Base-by-base conservation (phyloP, 1,140 invertebrate species). In the Phthorimaea operculella region DNA sequence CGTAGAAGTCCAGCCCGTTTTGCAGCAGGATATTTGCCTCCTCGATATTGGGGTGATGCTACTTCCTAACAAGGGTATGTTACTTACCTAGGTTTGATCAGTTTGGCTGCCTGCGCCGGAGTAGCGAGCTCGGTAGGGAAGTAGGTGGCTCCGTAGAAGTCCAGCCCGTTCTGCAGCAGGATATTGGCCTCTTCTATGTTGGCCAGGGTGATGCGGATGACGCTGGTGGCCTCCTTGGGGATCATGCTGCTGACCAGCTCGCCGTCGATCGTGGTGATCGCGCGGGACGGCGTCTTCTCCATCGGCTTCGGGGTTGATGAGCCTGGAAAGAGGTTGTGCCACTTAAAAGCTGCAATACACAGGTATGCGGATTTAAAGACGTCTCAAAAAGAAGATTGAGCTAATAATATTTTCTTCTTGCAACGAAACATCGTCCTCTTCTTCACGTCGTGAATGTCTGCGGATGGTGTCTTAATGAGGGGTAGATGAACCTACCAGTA, bases 131-230 rank as follows among this genome's bases (percentile, higher is more conserved):
- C 93, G 6, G 92, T 93, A 28, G 93, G 93, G 83, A 94, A 94
- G 86, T 91, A 94, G 2, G 93, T 94, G 45, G 93, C 92, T 21
- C 92, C 93, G 70, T 93, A 94, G 87, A 94, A 94, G 80, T 94
- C 93, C 47, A 94, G 86, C 11, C 93, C 93, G 67, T 93, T 92
- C 77, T 93, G 92, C 47, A 94, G 85, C 34, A 94, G 83, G 67
- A 90, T 90, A 71, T 93, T 93, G 65, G 90, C 92, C 79, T 94
- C 93, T 58, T 94, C 93, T 49, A 94, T 88, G 48, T 90, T 93
- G 17, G 92, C 93, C 53, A 94, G 85, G 9, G 93, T 94, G 48
- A 94, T 88, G 57, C 93, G 88, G 51, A 94, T 89, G 51, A 90
- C 84, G 58, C 87, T 88, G 39, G 87, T 80, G 2, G 88, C 87